These are phyloP conservation scores for Cantharis flavilabris DNA, from an alignment of 2,888 invertebrate genomes.

Conservation along the genomic window DNA sequence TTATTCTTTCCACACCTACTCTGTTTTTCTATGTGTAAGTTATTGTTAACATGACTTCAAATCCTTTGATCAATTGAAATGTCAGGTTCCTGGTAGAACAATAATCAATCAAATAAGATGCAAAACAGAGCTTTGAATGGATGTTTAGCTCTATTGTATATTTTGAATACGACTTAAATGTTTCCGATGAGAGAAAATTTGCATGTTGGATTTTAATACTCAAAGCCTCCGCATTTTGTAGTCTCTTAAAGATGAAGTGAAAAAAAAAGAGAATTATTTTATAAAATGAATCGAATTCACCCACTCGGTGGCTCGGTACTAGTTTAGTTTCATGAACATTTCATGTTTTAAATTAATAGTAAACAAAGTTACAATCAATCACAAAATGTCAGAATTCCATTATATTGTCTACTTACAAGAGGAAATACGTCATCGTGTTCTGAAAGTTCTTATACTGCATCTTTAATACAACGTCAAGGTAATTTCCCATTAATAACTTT, in stretches of 20 bases:
- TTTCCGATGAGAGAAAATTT: slow-evolving; percentile 10
- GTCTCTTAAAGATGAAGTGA: background rate
- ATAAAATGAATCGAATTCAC: background rate
- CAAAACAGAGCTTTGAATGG: slow-evolving; percentile 4
- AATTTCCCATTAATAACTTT: background rate
- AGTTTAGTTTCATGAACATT: slow-evolving; percentile 12
- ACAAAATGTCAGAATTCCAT: slow-evolving; percentile 16
- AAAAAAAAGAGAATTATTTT: background rate
- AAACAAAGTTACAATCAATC: slow-evolving; percentile 16
- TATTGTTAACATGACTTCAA: background rate
- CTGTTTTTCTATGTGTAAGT: background rate
- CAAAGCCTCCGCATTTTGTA: background rate
- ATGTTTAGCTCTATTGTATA: slow-evolving; percentile 10
- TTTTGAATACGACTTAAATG: slow-evolving; percentile 7
- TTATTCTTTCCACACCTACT: background rate
- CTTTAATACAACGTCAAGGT: background rate
- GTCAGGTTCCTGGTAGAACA: slow-evolving; percentile 5
- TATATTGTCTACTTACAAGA: background rate
- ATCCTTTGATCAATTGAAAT: slow-evolving; percentile 11
- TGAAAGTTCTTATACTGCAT: slow-evolving; percentile 10
- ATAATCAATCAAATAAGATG: slow-evolving; percentile 14
- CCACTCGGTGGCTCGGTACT: background rate
- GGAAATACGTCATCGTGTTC: slow-evolving; percentile 10
- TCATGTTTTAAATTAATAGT: slow-evolving; percentile 7
- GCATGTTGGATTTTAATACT: background rate